Percentiles rank a stretch among this genome's conserved stretches.
Conservation (phyloP, 2,888 invertebrate genomes). For the Pristionchus exspectatus region DNA sequence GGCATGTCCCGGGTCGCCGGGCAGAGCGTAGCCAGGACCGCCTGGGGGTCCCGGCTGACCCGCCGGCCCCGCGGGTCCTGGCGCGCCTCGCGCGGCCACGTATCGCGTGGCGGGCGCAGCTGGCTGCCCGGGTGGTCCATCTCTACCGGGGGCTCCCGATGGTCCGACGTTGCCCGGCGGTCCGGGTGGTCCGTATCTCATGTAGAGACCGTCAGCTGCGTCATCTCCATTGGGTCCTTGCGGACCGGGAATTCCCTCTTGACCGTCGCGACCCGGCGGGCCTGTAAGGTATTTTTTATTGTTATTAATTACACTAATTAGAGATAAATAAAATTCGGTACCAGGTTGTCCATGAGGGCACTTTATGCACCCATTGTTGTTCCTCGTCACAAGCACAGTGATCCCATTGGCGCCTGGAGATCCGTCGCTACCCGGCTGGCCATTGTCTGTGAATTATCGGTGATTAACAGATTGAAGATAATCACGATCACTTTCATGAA, state of each 20-base stretch:
- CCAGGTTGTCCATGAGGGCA: conserved; percentile 37
- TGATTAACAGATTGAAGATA: too few relatives aligned
- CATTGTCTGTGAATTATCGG: background rate
- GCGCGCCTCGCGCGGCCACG: background rate
- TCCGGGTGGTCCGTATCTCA: background rate
- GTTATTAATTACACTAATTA: background rate
- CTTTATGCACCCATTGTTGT: conserved; percentile 47
- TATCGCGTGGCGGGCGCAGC: background rate
- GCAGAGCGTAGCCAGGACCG: background rate
- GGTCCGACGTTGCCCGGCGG: conserved; percentile 23
- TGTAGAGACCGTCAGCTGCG: background rate
- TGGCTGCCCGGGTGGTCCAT: background rate
- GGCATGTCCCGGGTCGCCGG: background rate
- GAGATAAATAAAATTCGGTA: background rate
- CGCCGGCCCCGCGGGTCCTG: conserved; percentile 19
- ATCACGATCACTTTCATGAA: background rate
- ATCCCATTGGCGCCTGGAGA: conserved; percentile 40
- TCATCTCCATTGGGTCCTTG: conserved; percentile 28
- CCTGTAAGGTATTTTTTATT: background rate
- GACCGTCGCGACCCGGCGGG: conserved; percentile 11
- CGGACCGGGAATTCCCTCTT: conserved; percentile 45
- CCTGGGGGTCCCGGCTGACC: background rate
- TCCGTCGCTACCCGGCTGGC: background rate
- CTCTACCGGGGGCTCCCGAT: background rate
- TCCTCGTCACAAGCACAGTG: conserved; percentile 1